phyloP scores from a whole-genome alignment of 2,888 invertebrate species.

The Tenthredo amoena region DNA sequence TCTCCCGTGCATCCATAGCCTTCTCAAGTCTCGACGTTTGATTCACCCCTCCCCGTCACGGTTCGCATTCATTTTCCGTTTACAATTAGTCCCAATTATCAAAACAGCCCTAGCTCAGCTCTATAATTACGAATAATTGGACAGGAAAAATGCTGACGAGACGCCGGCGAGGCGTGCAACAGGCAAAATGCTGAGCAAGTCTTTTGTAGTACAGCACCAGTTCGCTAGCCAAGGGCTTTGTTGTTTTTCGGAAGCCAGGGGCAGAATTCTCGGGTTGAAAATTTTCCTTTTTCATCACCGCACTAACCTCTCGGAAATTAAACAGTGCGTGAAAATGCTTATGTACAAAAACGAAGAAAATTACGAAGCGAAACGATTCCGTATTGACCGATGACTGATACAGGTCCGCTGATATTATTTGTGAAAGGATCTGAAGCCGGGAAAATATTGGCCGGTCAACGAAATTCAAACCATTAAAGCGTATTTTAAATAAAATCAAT shows the following conservation, averaged over 20 bases:
- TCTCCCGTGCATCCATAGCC: background rate
- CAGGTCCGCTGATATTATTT: slow-evolving; percentile 17
- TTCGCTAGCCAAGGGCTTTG: slow-evolving; percentile 42
- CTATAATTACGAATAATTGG: slow-evolving; percentile 75
- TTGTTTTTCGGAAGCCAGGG: slow-evolving; percentile 40
- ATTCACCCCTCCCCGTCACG: slow-evolving; percentile 24
- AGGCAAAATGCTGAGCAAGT: slow-evolving; percentile 60
- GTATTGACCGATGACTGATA: background rate
- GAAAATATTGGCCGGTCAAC: background rate
- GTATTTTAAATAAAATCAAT: background rate
- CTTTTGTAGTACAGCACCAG: slow-evolving; percentile 55
- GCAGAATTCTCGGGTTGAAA: slow-evolving; percentile 24
- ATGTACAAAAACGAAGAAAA: background rate
- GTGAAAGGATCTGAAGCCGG: background rate
- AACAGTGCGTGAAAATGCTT: slow-evolving; percentile 39
- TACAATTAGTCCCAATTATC: slow-evolving; percentile 67
- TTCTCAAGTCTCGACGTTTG: slow-evolving; percentile 15
- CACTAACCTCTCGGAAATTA: slow-evolving; percentile 2
- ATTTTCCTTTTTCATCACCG: slow-evolving; percentile 29
- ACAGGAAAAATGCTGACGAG: slow-evolving; percentile 69
- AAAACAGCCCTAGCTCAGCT: slow-evolving; percentile 68
- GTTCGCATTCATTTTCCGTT: slow-evolving; percentile 61
- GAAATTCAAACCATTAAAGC: background rate
- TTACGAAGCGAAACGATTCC: background rate
- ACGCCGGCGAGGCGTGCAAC: slow-evolving; percentile 58